phyloP scores from a whole-genome alignment of 1,140 invertebrate species.

The Thereuonema tuberculata region DNA sequence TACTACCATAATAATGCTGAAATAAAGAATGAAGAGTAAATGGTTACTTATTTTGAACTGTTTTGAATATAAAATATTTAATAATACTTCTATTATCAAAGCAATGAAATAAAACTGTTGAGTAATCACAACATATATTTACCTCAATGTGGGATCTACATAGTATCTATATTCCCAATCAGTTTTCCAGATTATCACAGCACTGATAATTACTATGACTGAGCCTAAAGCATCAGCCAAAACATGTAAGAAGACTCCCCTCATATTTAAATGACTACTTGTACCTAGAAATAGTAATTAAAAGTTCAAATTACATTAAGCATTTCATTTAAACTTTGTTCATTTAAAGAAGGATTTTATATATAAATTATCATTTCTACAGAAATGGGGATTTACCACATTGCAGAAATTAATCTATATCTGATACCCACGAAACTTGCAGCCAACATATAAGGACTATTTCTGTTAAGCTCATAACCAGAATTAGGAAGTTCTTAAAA shows the following conservation, averaged over 20 bases:
- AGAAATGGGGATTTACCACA: too few species aligned
- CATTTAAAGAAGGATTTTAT: not conserved
- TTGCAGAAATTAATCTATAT: too few species aligned
- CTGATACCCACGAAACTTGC: too few species aligned
- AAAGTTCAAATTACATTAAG: not conserved
- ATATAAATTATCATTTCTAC: not conserved
- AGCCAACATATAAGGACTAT: too few species aligned
- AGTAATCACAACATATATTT: too few species aligned
- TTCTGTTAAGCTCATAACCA: too few species aligned
- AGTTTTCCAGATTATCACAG: conserved; percentile 73
- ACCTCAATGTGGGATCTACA: conserved; percentile 84
- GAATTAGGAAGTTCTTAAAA: too few species aligned
- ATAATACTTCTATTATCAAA: too few species aligned
- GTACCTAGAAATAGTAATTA: conserved; percentile 2
- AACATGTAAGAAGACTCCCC: conserved; percentile 93
- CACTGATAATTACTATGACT: conserved; percentile 90
- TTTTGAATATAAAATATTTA: too few species aligned
- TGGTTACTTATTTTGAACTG: too few species aligned
- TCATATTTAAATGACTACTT: conserved; percentile 82
- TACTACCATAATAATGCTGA: conserved; percentile 38
- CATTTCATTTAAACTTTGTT: not conserved
- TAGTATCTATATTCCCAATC: conserved; percentile 63
- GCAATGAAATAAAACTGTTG: too few species aligned
- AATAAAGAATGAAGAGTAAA: conserved; percentile 20
- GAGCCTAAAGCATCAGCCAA: conserved; percentile 89